Evolutionary conservation across 2,888 invertebrate species (phyloP), one percentile per base, ranked within the genome.

Genomic region (Xestia ashworthii): DNA sequence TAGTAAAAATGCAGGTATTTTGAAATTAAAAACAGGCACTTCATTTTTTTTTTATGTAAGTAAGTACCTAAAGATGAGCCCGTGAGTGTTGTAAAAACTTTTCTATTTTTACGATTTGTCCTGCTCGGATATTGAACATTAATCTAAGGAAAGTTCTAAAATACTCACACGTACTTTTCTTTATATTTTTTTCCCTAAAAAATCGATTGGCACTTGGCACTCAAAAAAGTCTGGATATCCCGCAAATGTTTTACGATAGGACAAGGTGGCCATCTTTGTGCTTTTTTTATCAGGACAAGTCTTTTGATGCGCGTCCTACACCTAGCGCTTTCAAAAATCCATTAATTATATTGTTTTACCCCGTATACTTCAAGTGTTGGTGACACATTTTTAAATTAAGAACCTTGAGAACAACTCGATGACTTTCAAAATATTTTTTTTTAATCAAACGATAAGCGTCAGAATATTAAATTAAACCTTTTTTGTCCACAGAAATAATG

Each of bases 401-500:
- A 14, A 58, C 60, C 38, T 79, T 66, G 80, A 79, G 67, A 83
- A 73, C 67, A 71, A 50, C 68, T 46, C 46, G 32, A 50, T 0
- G 3, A 22, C 58, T 0, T 3, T 1, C 14, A n/a, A 50, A 74
- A 60, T 0, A 60, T 14, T 48, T 65, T 48, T 46, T 48, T 48
- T 12, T 60, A 38, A 68, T 64, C 9, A 64, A 48, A 41, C 16
- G 11, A 55, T 55, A 76, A 48, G 46, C n/a, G 25, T 4, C 38
- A 22, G 16, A 74, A 60, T 73, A 75, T 78, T 75, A 73, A 86
- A 73, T 71, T 41, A 73, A 62, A 25, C 53, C 66, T 73, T 86
- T 83, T 89, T 92, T 93, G 89, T 92, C 83, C 74, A 73, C 95
- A 96, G 96, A 80, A 93, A 91, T 88, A 90, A 87, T 74, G 94